A percentile compares a stretch with the other conserved stretches of the same genome.
These are phyloP conservation scores for Uria aalge DNA, from an alignment of 2,113 vertebrate species.

Conservation along the genomic window DNA sequence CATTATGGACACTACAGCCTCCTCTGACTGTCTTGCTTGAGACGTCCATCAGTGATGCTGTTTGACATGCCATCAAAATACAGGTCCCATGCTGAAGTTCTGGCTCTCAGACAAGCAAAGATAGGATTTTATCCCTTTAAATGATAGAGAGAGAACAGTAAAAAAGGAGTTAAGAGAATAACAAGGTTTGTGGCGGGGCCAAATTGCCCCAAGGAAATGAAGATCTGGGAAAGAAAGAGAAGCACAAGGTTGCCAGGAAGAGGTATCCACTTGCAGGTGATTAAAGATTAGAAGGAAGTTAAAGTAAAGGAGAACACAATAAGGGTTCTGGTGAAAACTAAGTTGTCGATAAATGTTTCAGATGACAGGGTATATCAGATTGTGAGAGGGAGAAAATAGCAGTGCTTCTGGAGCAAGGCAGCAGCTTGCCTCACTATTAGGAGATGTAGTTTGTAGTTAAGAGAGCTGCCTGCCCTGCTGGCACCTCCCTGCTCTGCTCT, in stretches of 20 bases:
- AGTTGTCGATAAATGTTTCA: background rate
- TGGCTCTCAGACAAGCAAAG: background rate
- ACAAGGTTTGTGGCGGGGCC: background rate
- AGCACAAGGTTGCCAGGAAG: background rate
- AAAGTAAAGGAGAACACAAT: background rate
- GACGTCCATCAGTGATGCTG: background rate
- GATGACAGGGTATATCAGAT: background rate
- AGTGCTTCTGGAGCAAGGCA: background rate
- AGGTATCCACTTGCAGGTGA: background rate
- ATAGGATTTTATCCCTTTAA: background rate
- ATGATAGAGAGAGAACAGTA: background rate
- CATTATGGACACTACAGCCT: background rate
- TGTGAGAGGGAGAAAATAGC: background rate
- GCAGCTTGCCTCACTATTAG: background rate
- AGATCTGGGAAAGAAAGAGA: background rate
- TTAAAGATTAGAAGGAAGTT: background rate
- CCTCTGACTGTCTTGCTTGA: background rate
- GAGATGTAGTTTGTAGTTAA: background rate
- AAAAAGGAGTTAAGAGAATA: background rate
- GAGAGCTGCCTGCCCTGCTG: background rate
- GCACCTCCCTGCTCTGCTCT: background rate
- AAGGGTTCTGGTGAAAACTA: background rate
- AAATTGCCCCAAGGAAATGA: background rate
- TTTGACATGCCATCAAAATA: background rate
- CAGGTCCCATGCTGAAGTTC: background rate